Evolutionary conservation across 2,888 invertebrate species (phyloP).

Genomic region (Toxonevra muliebris): DNA sequence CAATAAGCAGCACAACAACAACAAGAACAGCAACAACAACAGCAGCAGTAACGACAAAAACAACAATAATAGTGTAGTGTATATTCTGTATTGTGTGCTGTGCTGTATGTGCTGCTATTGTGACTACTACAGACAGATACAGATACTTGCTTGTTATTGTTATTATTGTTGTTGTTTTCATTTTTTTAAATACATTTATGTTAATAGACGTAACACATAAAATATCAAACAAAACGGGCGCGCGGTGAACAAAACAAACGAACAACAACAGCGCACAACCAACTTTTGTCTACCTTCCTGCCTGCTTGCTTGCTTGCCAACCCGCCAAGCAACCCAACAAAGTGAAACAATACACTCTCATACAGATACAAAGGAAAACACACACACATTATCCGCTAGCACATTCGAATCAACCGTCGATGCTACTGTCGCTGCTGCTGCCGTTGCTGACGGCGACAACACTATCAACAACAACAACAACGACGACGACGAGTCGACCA

Average conservation of each 20-base stretch:
- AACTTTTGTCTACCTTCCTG: slow-evolving; percentile 7
- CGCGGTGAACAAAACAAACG: slow-evolving; percentile 33
- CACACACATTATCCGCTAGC: slow-evolving; percentile 23
- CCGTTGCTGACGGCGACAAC: slow-evolving; percentile 14
- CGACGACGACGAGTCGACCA: slow-evolving; percentile 11
- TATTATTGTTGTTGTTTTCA: slow-evolving; percentile 36
- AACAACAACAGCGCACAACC: slow-evolving; percentile 34
- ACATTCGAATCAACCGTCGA: not conserved
- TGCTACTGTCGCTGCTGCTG: not conserved
- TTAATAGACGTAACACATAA: slow-evolving; percentile 31
- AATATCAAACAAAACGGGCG: slow-evolving; percentile 17
- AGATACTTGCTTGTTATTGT: slow-evolving; percentile 41
- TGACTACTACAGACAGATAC: slow-evolving; percentile 36
- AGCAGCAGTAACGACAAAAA: slow-evolving; percentile 30
- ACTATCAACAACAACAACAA: slow-evolving; percentile 28
- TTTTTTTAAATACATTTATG: slow-evolving; percentile 34
- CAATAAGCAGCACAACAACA: slow-evolving; percentile 32
- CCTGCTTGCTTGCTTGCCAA: slow-evolving; percentile 11
- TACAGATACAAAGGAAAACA: slow-evolving; percentile 16
- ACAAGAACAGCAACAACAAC: slow-evolving; percentile 22
- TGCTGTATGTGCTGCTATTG: slow-evolving; percentile 4
- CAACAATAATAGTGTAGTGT: slow-evolving; percentile 26
- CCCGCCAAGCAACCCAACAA: slow-evolving; percentile 30
- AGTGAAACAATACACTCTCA: slow-evolving; percentile 29
- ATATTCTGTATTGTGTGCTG: slow-evolving; percentile 20